phyloP scores from a whole-genome alignment of 2,113 vertebrate genomes.

The Plecturocebus donacophilus region DNA sequence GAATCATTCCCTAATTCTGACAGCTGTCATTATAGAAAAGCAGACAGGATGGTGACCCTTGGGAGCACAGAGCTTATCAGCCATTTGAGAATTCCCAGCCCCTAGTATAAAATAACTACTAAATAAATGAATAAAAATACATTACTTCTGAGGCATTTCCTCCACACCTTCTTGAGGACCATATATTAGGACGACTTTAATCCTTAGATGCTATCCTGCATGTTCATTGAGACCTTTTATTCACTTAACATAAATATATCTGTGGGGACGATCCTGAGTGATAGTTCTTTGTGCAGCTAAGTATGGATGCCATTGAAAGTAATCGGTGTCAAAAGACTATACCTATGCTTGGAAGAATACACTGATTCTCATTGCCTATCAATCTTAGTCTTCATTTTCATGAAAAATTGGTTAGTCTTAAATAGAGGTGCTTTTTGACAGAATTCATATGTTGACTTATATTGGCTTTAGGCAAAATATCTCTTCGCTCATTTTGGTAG shows the following conservation, averaged over 20 bases:
- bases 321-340: not conserved
- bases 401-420: conserved; percentile 26
- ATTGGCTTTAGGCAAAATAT: not conserved
- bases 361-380: not conserved
- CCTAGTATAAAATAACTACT: not conserved
- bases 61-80: not conserved
- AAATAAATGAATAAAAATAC: not conserved
- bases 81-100: not conserved
- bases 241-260: not conserved
- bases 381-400: not conserved
- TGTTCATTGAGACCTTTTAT: not conserved
- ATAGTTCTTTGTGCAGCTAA: not conserved
- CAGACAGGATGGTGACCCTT: not conserved
- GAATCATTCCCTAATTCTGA: not conserved
- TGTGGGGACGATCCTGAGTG: not conserved
- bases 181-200: not conserved
- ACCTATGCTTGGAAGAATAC: not conserved
- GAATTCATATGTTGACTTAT: not conserved
- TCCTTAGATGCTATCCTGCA: not conserved
- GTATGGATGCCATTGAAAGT: not conserved
- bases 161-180: not conserved
- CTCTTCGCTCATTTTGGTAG: not conserved
- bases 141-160: not conserved
- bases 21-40: not conserved
- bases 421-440: conserved; percentile 1